phyloP scores from a whole-genome alignment of 2,888 invertebrate genomes.

The Tachina fera region DNA sequence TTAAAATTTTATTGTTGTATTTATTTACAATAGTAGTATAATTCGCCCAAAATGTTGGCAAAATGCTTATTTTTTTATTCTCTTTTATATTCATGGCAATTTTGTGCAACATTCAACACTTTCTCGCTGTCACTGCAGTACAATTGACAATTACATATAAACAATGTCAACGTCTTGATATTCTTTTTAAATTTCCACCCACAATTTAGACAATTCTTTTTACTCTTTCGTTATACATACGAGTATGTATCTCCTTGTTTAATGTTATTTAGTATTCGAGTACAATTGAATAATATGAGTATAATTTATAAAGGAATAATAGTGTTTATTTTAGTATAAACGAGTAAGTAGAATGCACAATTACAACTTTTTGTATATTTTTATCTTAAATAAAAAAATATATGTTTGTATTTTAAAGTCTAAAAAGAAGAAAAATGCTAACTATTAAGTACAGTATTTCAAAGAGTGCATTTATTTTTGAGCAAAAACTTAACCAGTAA shows the following conservation, averaged over 20 bases:
- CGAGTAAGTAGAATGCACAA: background rate
- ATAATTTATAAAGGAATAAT: conserved; percentile 22
- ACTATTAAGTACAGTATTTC: background rate
- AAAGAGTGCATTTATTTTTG: too few relatives aligned
- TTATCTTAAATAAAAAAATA: background rate
- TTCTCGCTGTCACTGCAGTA: conserved; percentile 4
- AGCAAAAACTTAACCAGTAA: too few relatives aligned
- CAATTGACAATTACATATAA: conserved; percentile 51
- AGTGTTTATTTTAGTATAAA: conserved; percentile 4
- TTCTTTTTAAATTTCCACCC: conserved; percentile 61
- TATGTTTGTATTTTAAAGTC: too few relatives aligned
- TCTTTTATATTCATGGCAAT: conserved; percentile 5
- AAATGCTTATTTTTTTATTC: conserved; percentile 4
- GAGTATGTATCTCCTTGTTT: conserved; percentile 22
- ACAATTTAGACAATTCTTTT: conserved; percentile 47
- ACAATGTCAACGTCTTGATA: conserved; percentile 58
- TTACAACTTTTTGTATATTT: background rate
- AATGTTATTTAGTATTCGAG: conserved; percentile 15
- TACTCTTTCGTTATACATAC: background rate
- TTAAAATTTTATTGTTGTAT: conserved; percentile 12
- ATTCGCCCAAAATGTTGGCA: background rate
- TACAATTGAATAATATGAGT: background rate
- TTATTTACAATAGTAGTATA: conserved; percentile 16
- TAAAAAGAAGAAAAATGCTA: background rate
- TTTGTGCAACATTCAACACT: conserved; percentile 43